These are phyloP conservation scores for Hydropsyche tenuis DNA, from an alignment of 1,140 invertebrate species.

Conservation along the genomic window DNA sequence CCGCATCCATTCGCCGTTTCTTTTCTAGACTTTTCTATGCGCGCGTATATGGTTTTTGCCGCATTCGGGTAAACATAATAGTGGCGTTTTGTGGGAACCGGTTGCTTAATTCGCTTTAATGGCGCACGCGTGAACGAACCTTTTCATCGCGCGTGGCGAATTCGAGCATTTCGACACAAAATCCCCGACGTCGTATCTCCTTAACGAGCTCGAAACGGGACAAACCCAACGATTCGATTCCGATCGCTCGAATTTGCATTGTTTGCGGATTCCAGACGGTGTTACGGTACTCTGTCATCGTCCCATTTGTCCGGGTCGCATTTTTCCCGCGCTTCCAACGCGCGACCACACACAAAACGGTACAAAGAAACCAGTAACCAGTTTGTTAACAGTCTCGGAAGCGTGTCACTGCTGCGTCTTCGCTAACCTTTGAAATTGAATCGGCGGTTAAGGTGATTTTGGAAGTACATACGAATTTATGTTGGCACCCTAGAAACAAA, in stretches of 20 bases:
- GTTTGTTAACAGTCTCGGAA: neutral
- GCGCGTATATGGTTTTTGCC: too few relatives aligned
- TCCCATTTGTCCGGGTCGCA: constrained; percentile 19
- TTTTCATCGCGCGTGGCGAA: neutral
- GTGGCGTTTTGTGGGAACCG: constrained; percentile 6
- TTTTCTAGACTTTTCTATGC: neutral
- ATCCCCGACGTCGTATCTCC: too few relatives aligned
- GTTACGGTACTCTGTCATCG: constrained; percentile 1
- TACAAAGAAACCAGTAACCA: constrained; percentile 3
- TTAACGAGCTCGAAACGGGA: too few relatives aligned
- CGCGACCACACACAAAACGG: neutral
- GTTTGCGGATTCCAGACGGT: too few relatives aligned
- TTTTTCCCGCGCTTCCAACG: constrained; percentile 23
- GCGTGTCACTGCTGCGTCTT: neutral
- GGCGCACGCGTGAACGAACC: neutral
- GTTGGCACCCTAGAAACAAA: too few relatives aligned
- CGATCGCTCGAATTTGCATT: too few relatives aligned
- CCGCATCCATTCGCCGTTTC: neutral
- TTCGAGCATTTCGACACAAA: too few relatives aligned
- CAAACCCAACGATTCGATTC: too few relatives aligned
- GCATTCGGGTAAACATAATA: too few relatives aligned
- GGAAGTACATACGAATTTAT: too few relatives aligned
- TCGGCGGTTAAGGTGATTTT: too few relatives aligned
- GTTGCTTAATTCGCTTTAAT: constrained; percentile 14
- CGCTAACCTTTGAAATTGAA: too few relatives aligned